phyloP scores from a whole-genome alignment of 2,113 vertebrate species.

The Notiomystis cincta region DNA sequence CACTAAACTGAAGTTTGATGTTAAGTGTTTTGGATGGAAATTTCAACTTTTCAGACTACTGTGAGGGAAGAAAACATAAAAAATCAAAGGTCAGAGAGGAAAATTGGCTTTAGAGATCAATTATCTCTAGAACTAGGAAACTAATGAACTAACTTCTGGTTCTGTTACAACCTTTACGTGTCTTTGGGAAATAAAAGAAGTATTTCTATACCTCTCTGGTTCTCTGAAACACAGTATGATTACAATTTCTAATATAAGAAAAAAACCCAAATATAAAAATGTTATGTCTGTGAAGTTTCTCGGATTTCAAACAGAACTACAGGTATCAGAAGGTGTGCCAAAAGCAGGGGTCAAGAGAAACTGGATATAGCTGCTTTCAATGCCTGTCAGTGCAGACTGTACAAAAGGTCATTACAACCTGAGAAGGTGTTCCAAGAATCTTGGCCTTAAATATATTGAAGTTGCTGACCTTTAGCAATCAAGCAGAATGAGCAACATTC shows the following conservation, averaged over 20 bases:
- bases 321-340: background rate
- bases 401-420: constrained; percentile 28
- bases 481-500: background rate
- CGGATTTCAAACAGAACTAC: background rate
- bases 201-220: background rate
- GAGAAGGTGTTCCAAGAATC: constrained; percentile 8
- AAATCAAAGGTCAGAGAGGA: background rate
- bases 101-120: background rate
- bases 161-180: background rate
- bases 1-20: background rate
- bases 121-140: background rate
- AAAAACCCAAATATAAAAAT: background rate
- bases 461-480: background rate
- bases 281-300: background rate
- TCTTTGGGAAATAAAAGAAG: background rate
- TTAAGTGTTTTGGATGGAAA: background rate
- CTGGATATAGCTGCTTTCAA: background rate
- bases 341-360: background rate
- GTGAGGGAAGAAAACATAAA: background rate
- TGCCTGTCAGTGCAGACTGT: background rate
- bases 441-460: background rate
- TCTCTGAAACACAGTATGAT: background rate
- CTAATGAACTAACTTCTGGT: background rate
- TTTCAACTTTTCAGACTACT: background rate
- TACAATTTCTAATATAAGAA: background rate